phyloP scores from a whole-genome alignment of 2,797 vertebrate species.

The Esox lucius region DNA sequence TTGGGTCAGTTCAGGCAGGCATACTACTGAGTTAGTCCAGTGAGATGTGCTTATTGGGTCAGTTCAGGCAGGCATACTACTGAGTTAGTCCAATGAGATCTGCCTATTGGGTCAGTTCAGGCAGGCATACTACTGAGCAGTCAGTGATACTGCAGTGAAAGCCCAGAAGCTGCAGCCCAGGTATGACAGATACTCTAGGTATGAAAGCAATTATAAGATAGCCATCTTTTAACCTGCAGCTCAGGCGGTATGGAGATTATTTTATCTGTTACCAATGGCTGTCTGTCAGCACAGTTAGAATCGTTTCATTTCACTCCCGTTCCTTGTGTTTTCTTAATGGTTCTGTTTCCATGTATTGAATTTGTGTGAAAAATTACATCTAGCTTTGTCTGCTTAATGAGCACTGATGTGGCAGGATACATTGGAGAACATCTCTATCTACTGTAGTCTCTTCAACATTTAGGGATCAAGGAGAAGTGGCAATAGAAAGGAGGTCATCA shows the following conservation, averaged over 20 bases:
- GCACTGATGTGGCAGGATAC: not conserved
- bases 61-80: not conserved
- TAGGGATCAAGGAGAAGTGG: not conserved
- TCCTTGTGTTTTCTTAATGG: not conserved
- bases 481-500: not conserved
- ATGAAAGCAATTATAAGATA: constrained; percentile 23
- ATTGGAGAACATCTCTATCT: not conserved
- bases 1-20: too few species aligned
- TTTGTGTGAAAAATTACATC: not conserved
- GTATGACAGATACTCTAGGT: constrained; percentile 1
- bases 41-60: too few species aligned
- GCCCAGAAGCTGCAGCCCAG: not conserved
- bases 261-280: not conserved
- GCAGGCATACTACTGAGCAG: constrained; percentile 5
- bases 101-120: not conserved
- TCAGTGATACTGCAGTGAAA: constrained; percentile 6
- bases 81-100: not conserved
- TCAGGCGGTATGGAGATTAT: constrained; percentile 2
- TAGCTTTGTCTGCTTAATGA: not conserved
- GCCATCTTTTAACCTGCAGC: constrained; percentile 16
- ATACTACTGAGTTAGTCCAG: not conserved
- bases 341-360: not conserved
- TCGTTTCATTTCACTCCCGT: not conserved
- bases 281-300: not conserved
- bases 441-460: not conserved